Evolutionary conservation across 2,888 invertebrate species (phyloP), one percentile per base, ranked within the genome.

Genomic region (Conistra vaccinii): DNA sequence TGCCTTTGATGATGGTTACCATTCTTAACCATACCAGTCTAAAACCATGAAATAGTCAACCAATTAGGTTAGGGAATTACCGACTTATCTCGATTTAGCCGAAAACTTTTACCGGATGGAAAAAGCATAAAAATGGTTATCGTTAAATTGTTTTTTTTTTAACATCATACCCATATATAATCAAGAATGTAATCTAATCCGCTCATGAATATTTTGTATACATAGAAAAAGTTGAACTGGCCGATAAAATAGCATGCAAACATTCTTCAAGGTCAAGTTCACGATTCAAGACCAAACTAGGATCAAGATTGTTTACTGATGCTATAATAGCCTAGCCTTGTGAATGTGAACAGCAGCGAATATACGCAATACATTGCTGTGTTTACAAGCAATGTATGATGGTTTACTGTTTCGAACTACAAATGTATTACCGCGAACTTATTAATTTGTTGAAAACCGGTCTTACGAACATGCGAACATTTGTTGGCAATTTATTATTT

Each of bases 181-280:
- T 26, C 6, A 26, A 77, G 17, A 42, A 45, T 26, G 7, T 35
- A 29, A 62, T 74, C 7, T 20, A 42, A 57, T 23, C 17, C 29
- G 29, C 35, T 20, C 10, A 45, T 45, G 29, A 58, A 17, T 32
- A 53, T 23, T 67, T 35, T 10, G 5, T 68, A 45, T 39, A 42
- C 29, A 14, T 53, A 26, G 7, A 75, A 74, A 80, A 80, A 73
- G n/a, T 35, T 48, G 10, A 71, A 70, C 66, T 9, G 20, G 4
- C 58, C 29, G 77, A 78, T 70, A 23, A 60, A 39, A 63, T 62
- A 57, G 39, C 78, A 70, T 81, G 76, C 53, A 55, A 57, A 63
- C 57, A 60, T 69, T 60, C 12, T 69, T 48, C 78, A 88, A 87
- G 86, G 88, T 69, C 70, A 86, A 87, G 88, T 86, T 89, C 88